Conservation (phyloP, 2,113 vertebrate genomes). For the Nothobranchius kuhntae region DNA sequence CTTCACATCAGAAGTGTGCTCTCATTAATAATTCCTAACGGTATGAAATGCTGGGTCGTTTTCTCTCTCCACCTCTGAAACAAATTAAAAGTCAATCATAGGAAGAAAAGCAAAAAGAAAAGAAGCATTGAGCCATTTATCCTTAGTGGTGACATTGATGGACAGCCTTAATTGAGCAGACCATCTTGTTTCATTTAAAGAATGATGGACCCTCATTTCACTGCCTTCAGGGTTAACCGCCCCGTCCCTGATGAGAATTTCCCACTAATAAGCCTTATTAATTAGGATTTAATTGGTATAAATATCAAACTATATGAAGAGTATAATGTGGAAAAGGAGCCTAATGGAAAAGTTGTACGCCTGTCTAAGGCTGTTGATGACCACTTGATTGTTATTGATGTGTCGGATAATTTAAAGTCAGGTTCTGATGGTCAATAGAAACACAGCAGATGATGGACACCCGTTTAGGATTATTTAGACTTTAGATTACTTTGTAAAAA, state of each 20-base stretch:
- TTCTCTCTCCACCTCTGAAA: conserved; percentile 51
- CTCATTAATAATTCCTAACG: conserved; percentile 68
- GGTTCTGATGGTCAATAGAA: conserved; percentile 19
- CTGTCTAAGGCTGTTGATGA: conserved; percentile 62
- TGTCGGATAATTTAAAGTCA: conserved; percentile 38
- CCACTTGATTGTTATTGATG: conserved; percentile 82
- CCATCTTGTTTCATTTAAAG: conserved; percentile 70
- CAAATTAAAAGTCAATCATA: conserved; percentile 75
- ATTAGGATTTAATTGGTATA: conserved; percentile 82
- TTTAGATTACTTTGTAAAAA: too few relatives aligned
- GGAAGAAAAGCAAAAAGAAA: conserved; percentile 40
- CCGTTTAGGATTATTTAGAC: too few relatives aligned
- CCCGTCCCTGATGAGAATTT: conserved; percentile 73
- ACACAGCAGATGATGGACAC: too few relatives aligned
- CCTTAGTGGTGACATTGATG: conserved; percentile 72
- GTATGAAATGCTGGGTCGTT: conserved; percentile 48
- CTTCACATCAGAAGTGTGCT: conserved; percentile 56
- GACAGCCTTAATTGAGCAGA: conserved; percentile 78
- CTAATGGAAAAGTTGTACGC: conserved; percentile 73
- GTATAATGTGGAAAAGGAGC: conserved; percentile 62
- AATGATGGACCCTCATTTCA: conserved; percentile 67
- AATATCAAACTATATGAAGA: conserved; percentile 74
- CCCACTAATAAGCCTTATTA: conserved; percentile 79
- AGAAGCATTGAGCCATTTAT: conserved; percentile 64
- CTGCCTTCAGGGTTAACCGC: conserved; percentile 63